A percentile compares a stretch with the other conserved stretches of the same genome.
These are phyloP conservation scores for Micronycteris hirsuta DNA, from an alignment of 2,113 vertebrate genomes.

Conservation along the genomic window DNA sequence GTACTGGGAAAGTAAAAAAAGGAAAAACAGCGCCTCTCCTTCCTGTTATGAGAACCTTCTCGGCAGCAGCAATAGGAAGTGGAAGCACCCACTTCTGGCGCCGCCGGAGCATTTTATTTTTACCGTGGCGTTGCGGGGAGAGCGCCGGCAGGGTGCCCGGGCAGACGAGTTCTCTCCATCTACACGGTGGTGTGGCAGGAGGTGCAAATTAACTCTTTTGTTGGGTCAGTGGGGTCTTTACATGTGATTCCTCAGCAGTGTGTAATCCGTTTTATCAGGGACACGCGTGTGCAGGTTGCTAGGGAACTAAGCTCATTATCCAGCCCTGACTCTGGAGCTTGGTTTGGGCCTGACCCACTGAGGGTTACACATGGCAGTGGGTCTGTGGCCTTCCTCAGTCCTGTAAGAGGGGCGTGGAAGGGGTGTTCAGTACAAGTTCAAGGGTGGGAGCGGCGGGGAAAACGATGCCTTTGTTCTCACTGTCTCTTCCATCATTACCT, in stretches of 20 bases:
- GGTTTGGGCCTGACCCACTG: background rate
- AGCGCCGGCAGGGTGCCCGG: background rate
- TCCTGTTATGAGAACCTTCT: background rate
- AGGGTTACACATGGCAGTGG: background rate
- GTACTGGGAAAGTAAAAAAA: background rate
- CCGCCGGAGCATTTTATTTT: background rate
- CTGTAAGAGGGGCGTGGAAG: background rate
- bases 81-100: background rate
- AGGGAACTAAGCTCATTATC: slow-evolving; percentile 78
- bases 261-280: slow-evolving; percentile 77
- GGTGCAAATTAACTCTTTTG: slow-evolving; percentile 72
- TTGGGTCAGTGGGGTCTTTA: slow-evolving; percentile 51
- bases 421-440: background rate
- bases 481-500: background rate
- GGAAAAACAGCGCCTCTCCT: background rate
- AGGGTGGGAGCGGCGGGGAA: background rate
- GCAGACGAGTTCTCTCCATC: background rate
- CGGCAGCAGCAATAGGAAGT: background rate
- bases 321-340: background rate
- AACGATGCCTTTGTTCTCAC: background rate
- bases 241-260: slow-evolving; percentile 68
- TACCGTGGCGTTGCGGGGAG: background rate
- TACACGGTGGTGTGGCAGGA: background rate
- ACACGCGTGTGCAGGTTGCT: slow-evolving; percentile 72
- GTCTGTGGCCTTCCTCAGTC: background rate